Evolutionary conservation across 2,797 vertebrate genomes (phyloP).

Genomic region (Lophotriccus pileatus): DNA sequence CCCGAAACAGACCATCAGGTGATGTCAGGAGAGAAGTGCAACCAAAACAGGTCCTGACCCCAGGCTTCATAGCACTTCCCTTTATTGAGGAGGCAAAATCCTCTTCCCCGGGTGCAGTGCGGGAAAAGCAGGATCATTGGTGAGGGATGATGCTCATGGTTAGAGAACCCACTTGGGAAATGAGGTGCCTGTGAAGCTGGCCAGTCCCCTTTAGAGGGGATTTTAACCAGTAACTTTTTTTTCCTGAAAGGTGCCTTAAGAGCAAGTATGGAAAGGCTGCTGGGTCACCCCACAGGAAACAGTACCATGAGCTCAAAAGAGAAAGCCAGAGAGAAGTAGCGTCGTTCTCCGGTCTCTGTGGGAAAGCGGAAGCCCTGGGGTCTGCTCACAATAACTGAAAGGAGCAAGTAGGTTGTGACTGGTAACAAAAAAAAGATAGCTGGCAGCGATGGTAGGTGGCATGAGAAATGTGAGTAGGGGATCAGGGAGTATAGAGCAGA

Average conservation of each 20-base stretch:
- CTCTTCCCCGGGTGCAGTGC: background rate
- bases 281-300: background rate
- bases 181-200: background rate
- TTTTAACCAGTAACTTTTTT: background rate
- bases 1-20: background rate
- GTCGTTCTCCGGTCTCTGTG: background rate
- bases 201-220: background rate
- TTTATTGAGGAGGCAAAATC: background rate
- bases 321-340: background rate
- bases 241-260: background rate
- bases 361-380: background rate
- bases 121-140: background rate
- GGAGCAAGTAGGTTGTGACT: background rate
- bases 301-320: background rate
- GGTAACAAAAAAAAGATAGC: background rate
- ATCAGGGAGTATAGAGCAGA: background rate
- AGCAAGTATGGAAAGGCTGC: background rate
- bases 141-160: background rate
- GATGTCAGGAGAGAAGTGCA: background rate
- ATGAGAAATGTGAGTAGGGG: background rate
- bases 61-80: background rate
- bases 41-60: accelerated
- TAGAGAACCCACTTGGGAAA: background rate
- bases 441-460: background rate
- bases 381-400: background rate